These are phyloP conservation scores for Jordanella pulchra DNA, from an alignment of 2,797 vertebrate species.

Conservation along the genomic window DNA sequence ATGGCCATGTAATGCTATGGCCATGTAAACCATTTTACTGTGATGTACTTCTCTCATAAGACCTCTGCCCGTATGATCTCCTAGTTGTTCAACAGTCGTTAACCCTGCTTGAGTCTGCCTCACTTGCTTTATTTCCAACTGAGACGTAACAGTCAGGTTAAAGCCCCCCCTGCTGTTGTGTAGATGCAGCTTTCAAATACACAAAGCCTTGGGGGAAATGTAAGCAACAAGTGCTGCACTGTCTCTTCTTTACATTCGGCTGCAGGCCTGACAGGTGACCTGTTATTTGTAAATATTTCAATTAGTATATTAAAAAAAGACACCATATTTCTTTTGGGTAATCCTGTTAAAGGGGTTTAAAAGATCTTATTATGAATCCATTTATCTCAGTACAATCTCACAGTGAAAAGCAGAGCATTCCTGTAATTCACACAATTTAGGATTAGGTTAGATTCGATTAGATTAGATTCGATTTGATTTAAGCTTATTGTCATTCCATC, in stretches of 20 bases:
- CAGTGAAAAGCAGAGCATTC: not conserved
- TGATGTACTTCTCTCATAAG: conserved; percentile 44
- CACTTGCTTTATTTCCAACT: conserved; percentile 36
- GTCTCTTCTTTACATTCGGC: not conserved
- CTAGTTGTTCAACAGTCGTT: conserved; percentile 30
- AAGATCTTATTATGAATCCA: not conserved
- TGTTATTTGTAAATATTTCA: not conserved
- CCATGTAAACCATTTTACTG: conserved; percentile 30
- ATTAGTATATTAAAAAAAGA: not conserved
- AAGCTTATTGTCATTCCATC: not conserved
- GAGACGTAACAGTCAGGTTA: conserved; percentile 29
- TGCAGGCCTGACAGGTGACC: not conserved
- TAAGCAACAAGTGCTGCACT: conserved; percentile 2
- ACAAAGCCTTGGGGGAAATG: conserved; percentile 25
- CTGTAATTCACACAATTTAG: not conserved
- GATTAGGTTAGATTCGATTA: not conserved
- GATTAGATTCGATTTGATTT: not conserved
- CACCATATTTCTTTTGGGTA: not conserved
- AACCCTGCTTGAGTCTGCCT: conserved; percentile 29
- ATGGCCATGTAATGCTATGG: conserved; percentile 24
- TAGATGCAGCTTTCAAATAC: conserved; percentile 3
- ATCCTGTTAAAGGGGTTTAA: not conserved
- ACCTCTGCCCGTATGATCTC: conserved; percentile 31
- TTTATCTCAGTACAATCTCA: not conserved
- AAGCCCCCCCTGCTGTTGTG: conserved; percentile 53